Base-by-base conservation (phyloP, 92 coral and sea anemone genomes). In the Porites cylindrica region DNA sequence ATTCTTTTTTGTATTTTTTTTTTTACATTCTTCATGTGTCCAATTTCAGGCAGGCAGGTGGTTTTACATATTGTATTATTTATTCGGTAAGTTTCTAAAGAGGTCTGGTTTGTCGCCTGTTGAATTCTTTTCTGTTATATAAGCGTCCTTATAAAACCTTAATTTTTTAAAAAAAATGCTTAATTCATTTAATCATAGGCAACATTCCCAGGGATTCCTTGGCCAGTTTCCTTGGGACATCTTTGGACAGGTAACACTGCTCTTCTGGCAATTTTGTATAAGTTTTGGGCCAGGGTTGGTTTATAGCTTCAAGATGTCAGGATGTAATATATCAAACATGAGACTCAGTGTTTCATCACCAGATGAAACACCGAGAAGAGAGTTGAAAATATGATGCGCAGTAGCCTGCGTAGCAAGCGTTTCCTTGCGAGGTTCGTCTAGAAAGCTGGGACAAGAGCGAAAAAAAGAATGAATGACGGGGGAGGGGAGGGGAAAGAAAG, bases 11-110 rank as follows among this genome's bases (percentile, higher is more conserved):
- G 84, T 9, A 14, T 16, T 65, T 47, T 21, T 29, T 29, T 29
- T 47, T 16, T 53, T 47, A 6, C 51, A 29, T 60, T 26, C 29
- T 13, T 4, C 32, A 61, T 90, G 3, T 12, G 66, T 51, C 65
- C 6, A 13, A 32, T 80, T 63, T 10, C 71, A 96, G 99, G 98
- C 96, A 26, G 26, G 88, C 11, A 87, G 93, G 66, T 91, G 94
- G 93, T 95, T 91, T 58, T 96, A 94, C 66, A 85, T 89, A n/a
- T 63, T 96, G 60, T 96, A 92, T 86, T 95, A 85, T 69, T 60
- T 94, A 21, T 91, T 90, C 66, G 99, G 99, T 96, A 82, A 88
- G 96, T 82, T 76, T 59, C 66, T 24, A 8, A 56, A 2, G 16
- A 14, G 16, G 11, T 14, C 61, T 56, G 47, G 47, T 38, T 38